phyloP scores from a whole-genome alignment of 2,888 invertebrate genomes.

The Leptopilina drosophilae region DNA sequence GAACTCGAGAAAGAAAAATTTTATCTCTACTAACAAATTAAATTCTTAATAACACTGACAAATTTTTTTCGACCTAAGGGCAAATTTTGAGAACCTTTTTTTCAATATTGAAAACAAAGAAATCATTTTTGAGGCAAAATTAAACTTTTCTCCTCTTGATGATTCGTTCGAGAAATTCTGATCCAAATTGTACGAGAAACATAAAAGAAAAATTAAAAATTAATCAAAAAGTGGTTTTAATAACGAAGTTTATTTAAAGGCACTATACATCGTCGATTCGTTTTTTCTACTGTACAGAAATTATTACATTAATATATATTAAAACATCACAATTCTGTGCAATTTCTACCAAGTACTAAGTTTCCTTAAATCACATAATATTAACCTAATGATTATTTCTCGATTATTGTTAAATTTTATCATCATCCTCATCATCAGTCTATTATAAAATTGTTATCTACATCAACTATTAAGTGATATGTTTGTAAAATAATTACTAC shows the following conservation, averaged over 20 bases:
- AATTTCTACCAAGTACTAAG: not conserved
- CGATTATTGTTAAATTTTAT: not conserved
- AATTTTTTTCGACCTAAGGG: too few relatives aligned
- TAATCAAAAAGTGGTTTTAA: not conserved
- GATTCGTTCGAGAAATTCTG: too few relatives aligned
- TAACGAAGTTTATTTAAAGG: conserved; percentile 27
- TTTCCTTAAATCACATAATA: not conserved
- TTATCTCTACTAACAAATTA: too few relatives aligned
- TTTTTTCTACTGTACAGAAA: not conserved
- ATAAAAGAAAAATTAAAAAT: not conserved
- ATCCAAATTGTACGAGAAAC: too few relatives aligned
- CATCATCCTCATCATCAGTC: not conserved
- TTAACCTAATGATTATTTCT: not conserved
- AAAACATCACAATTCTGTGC: conserved; percentile 4
- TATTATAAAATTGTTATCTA: not conserved
- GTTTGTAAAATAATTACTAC: conserved; percentile 13
- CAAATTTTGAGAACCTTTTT: too few relatives aligned
- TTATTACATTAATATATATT: not conserved
- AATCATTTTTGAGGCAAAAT: too few relatives aligned
- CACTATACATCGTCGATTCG: conserved; percentile 21
- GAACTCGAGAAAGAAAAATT: too few relatives aligned
- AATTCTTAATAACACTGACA: too few relatives aligned
- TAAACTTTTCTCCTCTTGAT: too few relatives aligned
- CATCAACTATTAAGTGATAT: conserved; percentile 35
- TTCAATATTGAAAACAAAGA: too few relatives aligned